phyloP scores from a whole-genome alignment of 2,113 vertebrate species.

The Columbina picui region DNA sequence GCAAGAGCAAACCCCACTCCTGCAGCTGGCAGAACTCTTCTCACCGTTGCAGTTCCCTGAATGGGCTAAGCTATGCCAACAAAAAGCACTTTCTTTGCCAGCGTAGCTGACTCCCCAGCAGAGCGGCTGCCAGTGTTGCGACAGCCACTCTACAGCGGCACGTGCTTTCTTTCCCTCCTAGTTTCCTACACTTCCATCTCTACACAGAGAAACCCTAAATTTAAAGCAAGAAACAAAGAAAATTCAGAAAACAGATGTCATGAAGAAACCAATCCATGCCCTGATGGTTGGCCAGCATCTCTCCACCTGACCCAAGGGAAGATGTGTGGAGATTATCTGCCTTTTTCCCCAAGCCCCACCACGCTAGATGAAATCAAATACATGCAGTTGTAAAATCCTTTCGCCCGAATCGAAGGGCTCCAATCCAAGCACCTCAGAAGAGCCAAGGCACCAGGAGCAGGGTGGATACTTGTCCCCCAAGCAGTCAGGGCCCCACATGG shows the following conservation, averaged over 20 bases:
- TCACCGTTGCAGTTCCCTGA: not conserved
- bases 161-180: not conserved
- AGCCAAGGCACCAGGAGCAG: fast-evolving
- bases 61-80: not conserved
- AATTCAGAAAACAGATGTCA: not conserved
- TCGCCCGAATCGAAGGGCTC: fast-evolving
- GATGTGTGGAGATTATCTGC: not conserved
- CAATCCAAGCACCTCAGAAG: not conserved
- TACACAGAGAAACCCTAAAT: not conserved
- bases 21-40: not conserved
- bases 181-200: not conserved
- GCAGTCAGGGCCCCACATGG: not conserved
- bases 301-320: not conserved
- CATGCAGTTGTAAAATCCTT: not conserved
- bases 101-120: not conserved
- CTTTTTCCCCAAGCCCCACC: not conserved
- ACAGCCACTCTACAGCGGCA: not conserved
- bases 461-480: fast-evolving
- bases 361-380: not conserved
- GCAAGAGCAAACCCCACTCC: not conserved
- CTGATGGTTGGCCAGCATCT: not conserved
- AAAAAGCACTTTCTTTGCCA: not conserved
- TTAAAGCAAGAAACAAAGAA: not conserved
- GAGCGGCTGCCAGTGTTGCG: not conserved
- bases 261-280: fast-evolving